Conservation (phyloP, 2,113 vertebrate species). For the Cololabis saira region DNA sequence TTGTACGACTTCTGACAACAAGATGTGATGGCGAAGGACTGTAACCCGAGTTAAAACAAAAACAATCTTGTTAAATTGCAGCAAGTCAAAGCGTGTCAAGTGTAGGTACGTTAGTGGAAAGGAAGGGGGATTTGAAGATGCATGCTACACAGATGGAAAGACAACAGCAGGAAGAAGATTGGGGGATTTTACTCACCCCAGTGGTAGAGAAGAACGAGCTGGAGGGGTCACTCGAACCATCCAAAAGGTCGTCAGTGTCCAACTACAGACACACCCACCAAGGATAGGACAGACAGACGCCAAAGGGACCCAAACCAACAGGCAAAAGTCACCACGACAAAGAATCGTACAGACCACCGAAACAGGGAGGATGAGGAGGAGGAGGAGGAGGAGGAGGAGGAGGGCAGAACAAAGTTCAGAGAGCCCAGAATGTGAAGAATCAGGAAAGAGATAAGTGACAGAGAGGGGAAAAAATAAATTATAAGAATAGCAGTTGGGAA, state of each 20-base stretch:
- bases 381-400: conserved; percentile 65
- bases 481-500: conserved; percentile 59
- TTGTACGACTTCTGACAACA: neutral
- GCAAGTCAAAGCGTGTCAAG: conserved; percentile 52
- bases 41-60: conserved; percentile 19
- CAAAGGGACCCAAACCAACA: conserved; percentile 72
- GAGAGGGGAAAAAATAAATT: conserved; percentile 38
- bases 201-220: conserved; percentile 91
- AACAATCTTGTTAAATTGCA: conserved; percentile 11
- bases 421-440: conserved; percentile 58
- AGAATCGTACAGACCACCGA: conserved; percentile 68
- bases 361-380: too few species aligned
- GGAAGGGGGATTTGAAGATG: conserved; percentile 51
- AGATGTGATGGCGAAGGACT: neutral
- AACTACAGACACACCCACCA: conserved; percentile 85
- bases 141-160: conserved; percentile 70
- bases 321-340: conserved; percentile 73
- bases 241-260: conserved; percentile 93
- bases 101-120: conserved; percentile 70
- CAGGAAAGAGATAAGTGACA: conserved; percentile 42
- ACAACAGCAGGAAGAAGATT: conserved; percentile 58
- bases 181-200: conserved; percentile 87
- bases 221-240: conserved; percentile 90
- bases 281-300: conserved; percentile 77
- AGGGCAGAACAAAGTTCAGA: conserved; percentile 68